Base-by-base conservation (phyloP, 1,140 invertebrate species). In the Macrotrachela quadricornifera region DNA sequence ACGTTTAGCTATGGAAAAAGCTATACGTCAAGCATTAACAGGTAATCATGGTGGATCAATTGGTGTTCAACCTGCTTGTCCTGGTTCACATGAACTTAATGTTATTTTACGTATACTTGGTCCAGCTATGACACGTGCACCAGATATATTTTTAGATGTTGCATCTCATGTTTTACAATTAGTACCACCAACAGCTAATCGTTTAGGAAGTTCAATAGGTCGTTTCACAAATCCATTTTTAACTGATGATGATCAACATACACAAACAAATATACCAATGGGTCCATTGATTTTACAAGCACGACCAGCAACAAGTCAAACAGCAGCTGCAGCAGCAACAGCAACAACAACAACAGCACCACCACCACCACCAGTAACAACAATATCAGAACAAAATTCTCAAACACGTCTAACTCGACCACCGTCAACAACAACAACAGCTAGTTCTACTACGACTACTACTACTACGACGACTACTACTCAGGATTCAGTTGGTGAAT, bases 1-100 rank as follows among this genome's bases (percentile, higher is more conserved):
- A 18, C 73, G 76, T 56, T 75, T 81, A 56, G 79, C 83, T 4
- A 85, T 87, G 77, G 83, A 86, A 64, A 84, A 84, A 74, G 76
- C 78, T 42, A 71, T 85, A 42, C 73, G 80, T 56, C 76, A 76
- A 54, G 75, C 80, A 10, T 78, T 79, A 4, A 70, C 79, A 13
- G 67, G 68, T 16, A 60, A 62, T 10, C 63, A 65, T 14, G 68
- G 66, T 3, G 62, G 60, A 51, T 50, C 61, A 9, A 63, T 60
- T 60, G 69, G 69, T 42, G 63, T 69, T 0, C 57, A 63, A 17
- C 64, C 62, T 21, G 60, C 62, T 16, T 77, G 80, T 14, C 74
- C 66, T 21, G 69, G 78, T 1, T 80, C 80, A 53, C 82, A 81
- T 64, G 84, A 88, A 68, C 71, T 87, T 40, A 73, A 86, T 44